Conservation (phyloP, 2,888 invertebrate species). For the Anthophora plumipes region DNA sequence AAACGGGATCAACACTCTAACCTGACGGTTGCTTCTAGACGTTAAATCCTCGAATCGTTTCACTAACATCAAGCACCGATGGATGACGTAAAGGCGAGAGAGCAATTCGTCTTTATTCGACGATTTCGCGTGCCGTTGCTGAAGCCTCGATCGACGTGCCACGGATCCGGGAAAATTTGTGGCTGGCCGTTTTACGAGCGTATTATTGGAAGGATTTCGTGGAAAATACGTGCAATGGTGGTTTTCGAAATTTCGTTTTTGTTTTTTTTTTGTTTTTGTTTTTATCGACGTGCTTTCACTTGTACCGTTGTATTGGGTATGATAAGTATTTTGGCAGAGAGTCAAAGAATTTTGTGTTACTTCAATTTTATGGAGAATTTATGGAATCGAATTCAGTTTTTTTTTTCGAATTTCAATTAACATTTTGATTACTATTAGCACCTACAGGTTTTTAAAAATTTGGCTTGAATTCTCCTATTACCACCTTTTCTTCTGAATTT, state of each 20-base stretch:
- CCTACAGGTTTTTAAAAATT: too few species aligned
- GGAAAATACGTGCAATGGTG: too few species aligned
- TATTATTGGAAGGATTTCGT: background rate
- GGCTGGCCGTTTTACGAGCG: background rate
- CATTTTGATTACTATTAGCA: too few species aligned
- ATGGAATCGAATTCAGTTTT: background rate
- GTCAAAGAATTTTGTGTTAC: background rate
- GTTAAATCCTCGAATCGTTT: conserved; percentile 48
- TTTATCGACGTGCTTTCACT: background rate
- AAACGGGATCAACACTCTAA: conserved; percentile 64
- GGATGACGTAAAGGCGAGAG: conserved; percentile 40
- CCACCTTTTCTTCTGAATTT: too few species aligned
- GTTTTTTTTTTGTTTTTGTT: too few species aligned
- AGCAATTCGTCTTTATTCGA: conserved; percentile 32
- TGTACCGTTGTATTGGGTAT: background rate
- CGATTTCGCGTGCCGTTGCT: background rate
- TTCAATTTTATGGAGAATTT: background rate
- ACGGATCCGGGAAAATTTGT: background rate
- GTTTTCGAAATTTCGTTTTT: background rate
- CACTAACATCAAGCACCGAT: conserved; percentile 10
- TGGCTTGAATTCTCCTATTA: too few species aligned
- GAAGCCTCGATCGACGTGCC: background rate
- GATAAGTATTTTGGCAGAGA: background rate
- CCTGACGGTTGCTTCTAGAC: conserved; percentile 60
- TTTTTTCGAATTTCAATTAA: too few species aligned